phyloP scores from a whole-genome alignment of 2,888 invertebrate genomes.

The Lasioglossum vierecki region DNA sequence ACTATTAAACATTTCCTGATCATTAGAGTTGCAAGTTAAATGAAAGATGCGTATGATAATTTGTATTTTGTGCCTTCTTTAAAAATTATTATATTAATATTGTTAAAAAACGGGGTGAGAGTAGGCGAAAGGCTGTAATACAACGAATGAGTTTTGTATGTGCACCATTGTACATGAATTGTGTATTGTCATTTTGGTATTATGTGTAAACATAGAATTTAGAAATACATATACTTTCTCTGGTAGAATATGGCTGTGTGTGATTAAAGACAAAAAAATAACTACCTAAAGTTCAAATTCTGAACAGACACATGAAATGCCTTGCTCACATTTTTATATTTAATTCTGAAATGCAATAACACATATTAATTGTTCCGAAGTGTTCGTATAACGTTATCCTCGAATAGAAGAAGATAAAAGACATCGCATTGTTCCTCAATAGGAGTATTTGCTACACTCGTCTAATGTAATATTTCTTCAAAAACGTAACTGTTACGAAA shows the following conservation, averaged over 20 bases:
- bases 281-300: neutral
- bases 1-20: conserved; percentile 66
- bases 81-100: conserved; percentile 15
- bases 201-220: conserved; percentile 42
- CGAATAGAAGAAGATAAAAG: neutral
- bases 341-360: neutral
- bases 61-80: conserved; percentile 52
- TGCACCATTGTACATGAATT: conserved; percentile 47
- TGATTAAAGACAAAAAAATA: conserved; percentile 4
- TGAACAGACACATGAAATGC: neutral
- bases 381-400: neutral
- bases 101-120: neutral
- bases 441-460: neutral
- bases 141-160: conserved; percentile 55
- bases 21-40: conserved; percentile 25
- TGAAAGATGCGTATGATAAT: conserved; percentile 16
- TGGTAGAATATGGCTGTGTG: conserved; percentile 27
- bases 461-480: neutral
- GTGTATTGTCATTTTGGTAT: conserved; percentile 38
- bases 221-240: conserved; percentile 46
- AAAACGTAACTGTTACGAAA: neutral
- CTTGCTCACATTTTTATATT: neutral
- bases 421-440: neutral
- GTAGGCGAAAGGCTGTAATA: conserved; percentile 42
- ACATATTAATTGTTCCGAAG: neutral